Percentiles rank a stretch among this genome's conserved stretches.
These are phyloP conservation scores for Stigmatopora argus DNA, from an alignment of 2,113 vertebrate species.

Conservation along the genomic window DNA sequence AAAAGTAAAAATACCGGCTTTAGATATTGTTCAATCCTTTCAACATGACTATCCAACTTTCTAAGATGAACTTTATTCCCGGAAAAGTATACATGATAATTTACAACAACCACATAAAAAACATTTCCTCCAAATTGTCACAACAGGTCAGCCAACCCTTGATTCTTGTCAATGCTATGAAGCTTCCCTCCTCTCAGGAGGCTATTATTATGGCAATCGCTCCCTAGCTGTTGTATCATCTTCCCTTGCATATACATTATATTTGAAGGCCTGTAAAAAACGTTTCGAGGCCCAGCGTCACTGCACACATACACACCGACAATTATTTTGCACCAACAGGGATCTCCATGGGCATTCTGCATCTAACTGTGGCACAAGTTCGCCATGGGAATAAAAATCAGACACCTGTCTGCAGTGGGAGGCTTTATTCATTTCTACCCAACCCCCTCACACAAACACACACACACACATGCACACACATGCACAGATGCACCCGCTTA, in stretches of 20 bases:
- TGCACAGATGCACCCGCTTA: neutral
- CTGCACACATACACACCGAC: slow-evolving; percentile 42
- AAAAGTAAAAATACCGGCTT: slow-evolving; percentile 17
- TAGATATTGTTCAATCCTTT: slow-evolving; percentile 10
- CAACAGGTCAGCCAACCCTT: slow-evolving; percentile 32
- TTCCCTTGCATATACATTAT: slow-evolving; percentile 55
- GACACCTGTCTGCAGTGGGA: slow-evolving; percentile 49
- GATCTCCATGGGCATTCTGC: slow-evolving; percentile 71
- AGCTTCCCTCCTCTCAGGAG: slow-evolving; percentile 42
- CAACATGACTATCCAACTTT: slow-evolving; percentile 26
- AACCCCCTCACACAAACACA: neutral
- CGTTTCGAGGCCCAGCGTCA: slow-evolving; percentile 35
- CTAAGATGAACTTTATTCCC: slow-evolving; percentile 53
- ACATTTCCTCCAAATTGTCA: slow-evolving; percentile 53
- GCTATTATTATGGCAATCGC: slow-evolving; percentile 70
- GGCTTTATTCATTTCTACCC: slow-evolving; percentile 22
- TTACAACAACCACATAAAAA: slow-evolving; percentile 25
- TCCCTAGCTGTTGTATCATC: slow-evolving; percentile 60
- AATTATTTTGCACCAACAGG: slow-evolving; percentile 63
- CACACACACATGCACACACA: neutral
- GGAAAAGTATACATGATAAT: slow-evolving; percentile 46
- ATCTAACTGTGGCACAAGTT: slow-evolving; percentile 56
- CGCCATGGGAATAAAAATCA: slow-evolving; percentile 65
- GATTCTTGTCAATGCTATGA: slow-evolving; percentile 45
- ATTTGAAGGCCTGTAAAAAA: slow-evolving; percentile 35